phyloP scores from a whole-genome alignment of 2,888 invertebrate species.

The Andricus quercusramuli region DNA sequence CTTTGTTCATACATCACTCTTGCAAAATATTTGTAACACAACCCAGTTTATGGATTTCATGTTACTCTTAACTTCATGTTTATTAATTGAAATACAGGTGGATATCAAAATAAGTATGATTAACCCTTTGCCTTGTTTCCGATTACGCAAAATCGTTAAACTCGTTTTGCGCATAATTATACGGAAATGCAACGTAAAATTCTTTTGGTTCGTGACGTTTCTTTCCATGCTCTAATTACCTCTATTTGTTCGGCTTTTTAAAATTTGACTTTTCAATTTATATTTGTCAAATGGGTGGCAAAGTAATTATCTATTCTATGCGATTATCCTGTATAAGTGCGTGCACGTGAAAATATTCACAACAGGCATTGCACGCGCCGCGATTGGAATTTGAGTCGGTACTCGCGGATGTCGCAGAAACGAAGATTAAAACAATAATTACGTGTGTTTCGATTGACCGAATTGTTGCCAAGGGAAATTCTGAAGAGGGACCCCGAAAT shows the following conservation, averaged over 20 bases:
- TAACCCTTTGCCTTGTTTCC: too few species aligned
- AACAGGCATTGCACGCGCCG: constrained; percentile 3
- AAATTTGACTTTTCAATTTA: neutral
- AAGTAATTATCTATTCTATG: neutral
- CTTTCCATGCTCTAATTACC: neutral
- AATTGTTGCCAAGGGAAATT: neutral
- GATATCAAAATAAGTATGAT: too few species aligned
- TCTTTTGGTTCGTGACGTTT: neutral
- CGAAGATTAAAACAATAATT: constrained; percentile 9
- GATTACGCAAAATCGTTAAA: too few species aligned
- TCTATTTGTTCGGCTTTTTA: neutral
- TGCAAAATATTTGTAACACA: too few species aligned
- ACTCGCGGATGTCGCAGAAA: neutral
- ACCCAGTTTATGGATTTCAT: too few species aligned
- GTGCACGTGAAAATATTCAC: constrained; percentile 24
- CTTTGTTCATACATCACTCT: too few species aligned
- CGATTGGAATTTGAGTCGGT: constrained; percentile 8
- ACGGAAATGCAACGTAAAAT: too few species aligned
- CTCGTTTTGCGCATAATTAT: too few species aligned
- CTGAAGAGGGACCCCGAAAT: neutral
- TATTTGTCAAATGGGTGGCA: neutral
- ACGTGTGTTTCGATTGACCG: neutral
- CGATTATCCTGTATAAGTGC: neutral
- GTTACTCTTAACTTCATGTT: too few species aligned
- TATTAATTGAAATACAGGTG: too few species aligned